Evolutionary conservation across 2,113 vertebrate genomes (phyloP), one percentile per base, ranked within the genome.

Genomic region (Ceyx melanurus): DNA sequence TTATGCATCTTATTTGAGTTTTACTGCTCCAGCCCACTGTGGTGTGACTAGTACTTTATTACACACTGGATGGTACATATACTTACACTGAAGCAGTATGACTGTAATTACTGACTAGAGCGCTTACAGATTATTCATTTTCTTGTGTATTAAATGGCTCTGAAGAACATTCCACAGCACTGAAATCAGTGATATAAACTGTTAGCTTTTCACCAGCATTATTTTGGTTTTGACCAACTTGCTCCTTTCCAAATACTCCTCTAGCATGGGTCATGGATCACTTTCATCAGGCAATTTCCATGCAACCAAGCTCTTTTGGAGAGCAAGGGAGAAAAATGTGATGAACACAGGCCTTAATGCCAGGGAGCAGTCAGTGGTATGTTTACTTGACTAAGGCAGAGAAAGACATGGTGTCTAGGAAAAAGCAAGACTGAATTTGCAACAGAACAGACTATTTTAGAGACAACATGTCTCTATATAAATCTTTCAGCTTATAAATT

Each of bases 401-500:
- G 64, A 73, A 91, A 91, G 51, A 33, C 67, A 46, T 1, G 15
- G 37, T 11, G 40, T 58, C 85, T 66, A 82, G 46, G 50, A 62
- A 81, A 81, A 92, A 71, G 20, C 37, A 77, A 66, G 88, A 43
- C 67, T 60, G 65, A 22, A 46, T 86, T 77, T 77, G 56, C 60
- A 92, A 67, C 37, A 71, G 56, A 80, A 60, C 25, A 50, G 60
- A 80, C 3, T 91, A 71, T 77, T 89, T 82, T 54, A 66, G 68
- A 53, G 72, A 91, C 79, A 86, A 21, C 21, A 58, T 0, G 14
- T 82, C 54, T 87, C 60, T 71, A 56, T 43, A 28, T 72, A 89
- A 89, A 82, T 88, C 75, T 92, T 94, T 37, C 72, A 62, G 67
- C 46, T 88, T 82, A 86, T 73, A 82, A 94, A 88, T 92, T 51